Conservation (phyloP, 2,888 invertebrate species). For the Eugnorisma glareosa region DNA sequence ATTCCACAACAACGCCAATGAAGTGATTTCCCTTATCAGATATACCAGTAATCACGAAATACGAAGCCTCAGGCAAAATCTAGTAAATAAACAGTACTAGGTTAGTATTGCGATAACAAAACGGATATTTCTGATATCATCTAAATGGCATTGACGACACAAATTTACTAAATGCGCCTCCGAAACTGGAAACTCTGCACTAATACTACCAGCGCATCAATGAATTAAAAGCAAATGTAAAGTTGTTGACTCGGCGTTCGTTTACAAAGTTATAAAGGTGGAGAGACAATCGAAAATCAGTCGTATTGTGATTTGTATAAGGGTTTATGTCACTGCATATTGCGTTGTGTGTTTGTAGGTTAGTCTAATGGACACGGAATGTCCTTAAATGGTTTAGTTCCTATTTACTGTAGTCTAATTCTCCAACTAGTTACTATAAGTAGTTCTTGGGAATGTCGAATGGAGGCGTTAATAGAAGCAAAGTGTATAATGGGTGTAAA, state of each 20-base stretch:
- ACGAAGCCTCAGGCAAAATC: slow-evolving; percentile 20
- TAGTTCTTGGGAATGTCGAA: not conserved
- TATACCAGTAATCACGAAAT: slow-evolving; percentile 18
- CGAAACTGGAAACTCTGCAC: slow-evolving; percentile 27
- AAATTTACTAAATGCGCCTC: slow-evolving; percentile 30
- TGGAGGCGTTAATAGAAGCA: not conserved
- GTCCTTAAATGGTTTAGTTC: slow-evolving; percentile 68
- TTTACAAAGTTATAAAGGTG: slow-evolving; percentile 33
- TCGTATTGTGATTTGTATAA: slow-evolving; percentile 24
- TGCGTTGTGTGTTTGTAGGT: slow-evolving; percentile 26
- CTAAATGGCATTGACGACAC: slow-evolving; percentile 51
- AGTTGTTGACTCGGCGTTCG: slow-evolving; percentile 27
- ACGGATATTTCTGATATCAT: slow-evolving; percentile 63
- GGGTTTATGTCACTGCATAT: slow-evolving; percentile 1
- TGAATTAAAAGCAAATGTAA: slow-evolving; percentile 35
- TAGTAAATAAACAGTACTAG: slow-evolving; percentile 51
- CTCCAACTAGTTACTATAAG: slow-evolving; percentile 29
- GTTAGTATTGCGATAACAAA: slow-evolving; percentile 57
- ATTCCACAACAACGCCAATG: slow-evolving; percentile 13
- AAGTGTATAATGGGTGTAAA: too few species aligned
- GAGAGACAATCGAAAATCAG: slow-evolving; percentile 16
- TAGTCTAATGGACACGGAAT: slow-evolving; percentile 57
- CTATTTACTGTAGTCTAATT: slow-evolving; percentile 64
- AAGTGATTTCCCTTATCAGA: slow-evolving; percentile 42
- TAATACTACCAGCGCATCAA: slow-evolving; percentile 10